These are phyloP conservation scores for Hirtodrosophila duncani DNA, from an alignment of 2,888 invertebrate genomes.

Conservation along the genomic window DNA sequence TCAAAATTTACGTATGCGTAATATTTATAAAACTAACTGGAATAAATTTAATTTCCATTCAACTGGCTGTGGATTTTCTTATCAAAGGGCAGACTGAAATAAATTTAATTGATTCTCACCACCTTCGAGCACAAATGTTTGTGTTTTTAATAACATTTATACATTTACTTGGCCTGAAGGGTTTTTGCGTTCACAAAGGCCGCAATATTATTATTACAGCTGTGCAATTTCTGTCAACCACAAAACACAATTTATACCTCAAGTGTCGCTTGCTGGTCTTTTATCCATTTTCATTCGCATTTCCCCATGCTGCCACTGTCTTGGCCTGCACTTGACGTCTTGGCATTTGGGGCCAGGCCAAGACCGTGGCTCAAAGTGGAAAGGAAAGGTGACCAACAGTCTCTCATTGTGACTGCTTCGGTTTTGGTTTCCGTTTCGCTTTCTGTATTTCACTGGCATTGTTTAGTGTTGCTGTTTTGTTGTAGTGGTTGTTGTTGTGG, in stretches of 20 bases:
- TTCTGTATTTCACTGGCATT: slow-evolving; percentile 1
- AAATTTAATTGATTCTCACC: not conserved
- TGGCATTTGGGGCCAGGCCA: too few species aligned
- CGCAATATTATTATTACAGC: slow-evolving; percentile 14
- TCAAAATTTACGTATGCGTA: too few species aligned
- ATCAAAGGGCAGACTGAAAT: not conserved
- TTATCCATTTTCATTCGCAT: not conserved
- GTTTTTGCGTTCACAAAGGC: not conserved
- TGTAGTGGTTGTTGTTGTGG: not conserved
- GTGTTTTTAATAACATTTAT: too few species aligned
- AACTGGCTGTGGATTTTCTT: too few species aligned
- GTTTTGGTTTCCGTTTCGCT: too few species aligned
- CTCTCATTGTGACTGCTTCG: slow-evolving; percentile 28
- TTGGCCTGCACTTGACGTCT: slow-evolving; percentile 28
- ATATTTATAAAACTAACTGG: too few species aligned
- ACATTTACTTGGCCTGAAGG: too few species aligned
- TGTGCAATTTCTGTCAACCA: slow-evolving; percentile 11
- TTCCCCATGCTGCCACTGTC: slow-evolving; percentile 7
- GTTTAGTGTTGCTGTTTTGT: slow-evolving; percentile 10
- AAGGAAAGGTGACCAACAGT: slow-evolving; percentile 2
- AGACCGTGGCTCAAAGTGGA: not conserved
- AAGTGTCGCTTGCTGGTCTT: not conserved
- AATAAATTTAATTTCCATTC: too few species aligned
- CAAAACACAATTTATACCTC: slow-evolving; percentile 15
- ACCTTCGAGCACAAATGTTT: too few species aligned